Base-by-base conservation (phyloP, 2,113 vertebrate species). In the Pygoscelis antarcticus region DNA sequence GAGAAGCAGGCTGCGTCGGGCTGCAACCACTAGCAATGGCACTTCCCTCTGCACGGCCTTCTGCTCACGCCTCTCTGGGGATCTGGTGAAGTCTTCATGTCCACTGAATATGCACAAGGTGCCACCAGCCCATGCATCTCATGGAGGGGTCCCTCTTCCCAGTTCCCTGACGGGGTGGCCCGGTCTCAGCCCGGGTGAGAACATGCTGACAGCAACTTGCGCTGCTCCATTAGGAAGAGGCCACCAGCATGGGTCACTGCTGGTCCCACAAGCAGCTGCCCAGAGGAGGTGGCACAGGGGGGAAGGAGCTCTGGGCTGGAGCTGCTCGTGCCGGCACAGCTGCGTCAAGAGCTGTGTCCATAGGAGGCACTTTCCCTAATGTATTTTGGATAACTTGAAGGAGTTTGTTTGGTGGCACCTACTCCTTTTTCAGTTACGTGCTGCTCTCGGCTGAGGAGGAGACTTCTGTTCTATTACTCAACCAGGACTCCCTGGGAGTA, bases 381-480 rank as follows among this genome's bases (percentile, higher is more conserved):
- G 3, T 29, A 76, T 58, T 72, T 34, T 54, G 65, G 55, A 74
- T 12, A 74, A 70, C 11, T 4, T 49, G 42, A 55, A 66, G 6
- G 22, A 77, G 38, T 66, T 88, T 46, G 15, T 23, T 70, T 64
- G 62, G 64, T 78, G 68, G 51, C 34, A 93, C 4, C 51, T 71
- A 18, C 29, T 92, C 47, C 22, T 78, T 87, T 75, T 17, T 64
- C 26, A 91, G 17, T 4, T 34, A 84, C 0, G 6, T 36, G 52
- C 21, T 95, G 17, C 20, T 87, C n/a, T 78, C 27, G 64, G 80
- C 34, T 30, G 40, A 90, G 69, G 25, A 96, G n/a, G 61, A 91
- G 87, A 87, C 36, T 90, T 94, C 40, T 81, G 40, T 47, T 88
- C 42, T 87, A 0, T 89, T 95, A 91, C 74, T 36, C 74, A 96